phyloP scores from a whole-genome alignment of 1,140 invertebrate genomes.

The Aphelinus certus region DNA sequence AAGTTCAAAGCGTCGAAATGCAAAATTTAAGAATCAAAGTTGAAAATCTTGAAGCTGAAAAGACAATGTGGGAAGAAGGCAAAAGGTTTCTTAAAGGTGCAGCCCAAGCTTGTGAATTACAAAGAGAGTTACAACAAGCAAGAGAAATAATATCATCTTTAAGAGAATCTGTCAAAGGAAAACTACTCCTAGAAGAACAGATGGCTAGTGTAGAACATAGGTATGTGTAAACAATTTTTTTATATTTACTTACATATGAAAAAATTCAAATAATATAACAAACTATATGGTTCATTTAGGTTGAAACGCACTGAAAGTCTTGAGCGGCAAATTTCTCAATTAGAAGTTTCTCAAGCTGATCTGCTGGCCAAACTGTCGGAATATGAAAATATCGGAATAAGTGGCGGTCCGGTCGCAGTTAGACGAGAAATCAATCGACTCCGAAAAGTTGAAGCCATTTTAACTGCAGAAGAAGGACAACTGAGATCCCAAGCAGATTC shows the following conservation, averaged over 20 bases:
- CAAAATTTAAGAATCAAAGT: constrained; percentile 55
- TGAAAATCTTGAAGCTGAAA: constrained; percentile 56
- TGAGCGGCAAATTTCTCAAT: constrained; percentile 52
- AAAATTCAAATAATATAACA: neutral
- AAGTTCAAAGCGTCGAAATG: constrained; percentile 55
- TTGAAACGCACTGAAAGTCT: constrained; percentile 56
- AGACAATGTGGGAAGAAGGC: constrained; percentile 54
- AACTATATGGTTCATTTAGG: constrained; percentile 35
- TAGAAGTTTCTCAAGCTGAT: constrained; percentile 52
- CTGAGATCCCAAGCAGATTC: constrained; percentile 54
- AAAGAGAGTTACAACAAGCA: constrained; percentile 55
- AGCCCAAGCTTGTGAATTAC: constrained; percentile 53
- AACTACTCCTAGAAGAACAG: constrained; percentile 62
- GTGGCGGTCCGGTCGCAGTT: constrained; percentile 50
- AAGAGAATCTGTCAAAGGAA: constrained; percentile 59
- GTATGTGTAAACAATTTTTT: constrained; percentile 32
- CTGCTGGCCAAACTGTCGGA: constrained; percentile 53
- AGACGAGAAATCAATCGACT: constrained; percentile 60
- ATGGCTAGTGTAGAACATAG: constrained; percentile 56
- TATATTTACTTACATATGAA: neutral
- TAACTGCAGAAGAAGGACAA: constrained; percentile 59
- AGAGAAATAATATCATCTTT: constrained; percentile 51
- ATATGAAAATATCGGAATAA: constrained; percentile 59
- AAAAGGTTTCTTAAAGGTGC: constrained; percentile 53
- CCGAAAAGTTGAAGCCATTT: constrained; percentile 56